These are phyloP conservation scores for Aix galericulata DNA, from an alignment of 2,113 vertebrate species.

Conservation along the genomic window DNA sequence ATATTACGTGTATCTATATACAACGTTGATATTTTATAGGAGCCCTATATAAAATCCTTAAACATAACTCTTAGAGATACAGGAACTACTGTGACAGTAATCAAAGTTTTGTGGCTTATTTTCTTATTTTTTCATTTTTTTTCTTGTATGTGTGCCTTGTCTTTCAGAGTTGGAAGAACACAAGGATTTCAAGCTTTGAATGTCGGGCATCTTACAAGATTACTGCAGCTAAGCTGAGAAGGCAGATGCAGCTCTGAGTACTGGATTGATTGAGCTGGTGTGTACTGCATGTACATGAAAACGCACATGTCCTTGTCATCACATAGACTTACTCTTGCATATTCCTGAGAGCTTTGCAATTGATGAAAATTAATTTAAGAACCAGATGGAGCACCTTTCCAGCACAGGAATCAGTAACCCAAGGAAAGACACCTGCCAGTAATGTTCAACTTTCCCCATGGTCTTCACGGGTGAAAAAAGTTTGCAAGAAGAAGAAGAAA, in stretches of 20 bases:
- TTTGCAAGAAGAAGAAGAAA: slow-evolving; percentile 74
- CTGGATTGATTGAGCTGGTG: slow-evolving; percentile 17
- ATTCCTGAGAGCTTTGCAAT: slow-evolving; percentile 56
- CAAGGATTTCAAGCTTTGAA: slow-evolving; percentile 37
- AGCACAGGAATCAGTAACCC: slow-evolving; percentile 51
- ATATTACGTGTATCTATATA: neutral
- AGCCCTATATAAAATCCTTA: neutral
- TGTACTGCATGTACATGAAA: slow-evolving; percentile 9
- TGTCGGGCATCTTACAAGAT: neutral
- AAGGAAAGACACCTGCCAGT: slow-evolving; percentile 55
- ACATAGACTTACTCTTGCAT: slow-evolving; percentile 25
- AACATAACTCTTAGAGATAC: neutral
- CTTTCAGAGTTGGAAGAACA: slow-evolving; percentile 69
- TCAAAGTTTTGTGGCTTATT: neutral
- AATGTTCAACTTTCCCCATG: slow-evolving; percentile 50
- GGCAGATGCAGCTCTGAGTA: slow-evolving; percentile 28
- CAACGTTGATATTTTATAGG: neutral
- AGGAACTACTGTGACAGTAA: neutral
- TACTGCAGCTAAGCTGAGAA: slow-evolving; percentile 15
- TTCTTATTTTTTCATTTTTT: neutral
- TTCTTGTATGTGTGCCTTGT: neutral
- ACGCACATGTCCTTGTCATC: neutral
- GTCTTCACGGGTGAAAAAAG: slow-evolving; percentile 68
- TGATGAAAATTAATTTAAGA: slow-evolving; percentile 74
- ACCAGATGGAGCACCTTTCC: slow-evolving; percentile 67